Conservation (phyloP, 2,888 invertebrate genomes). For the Euspilapteryx auroguttella region DNA sequence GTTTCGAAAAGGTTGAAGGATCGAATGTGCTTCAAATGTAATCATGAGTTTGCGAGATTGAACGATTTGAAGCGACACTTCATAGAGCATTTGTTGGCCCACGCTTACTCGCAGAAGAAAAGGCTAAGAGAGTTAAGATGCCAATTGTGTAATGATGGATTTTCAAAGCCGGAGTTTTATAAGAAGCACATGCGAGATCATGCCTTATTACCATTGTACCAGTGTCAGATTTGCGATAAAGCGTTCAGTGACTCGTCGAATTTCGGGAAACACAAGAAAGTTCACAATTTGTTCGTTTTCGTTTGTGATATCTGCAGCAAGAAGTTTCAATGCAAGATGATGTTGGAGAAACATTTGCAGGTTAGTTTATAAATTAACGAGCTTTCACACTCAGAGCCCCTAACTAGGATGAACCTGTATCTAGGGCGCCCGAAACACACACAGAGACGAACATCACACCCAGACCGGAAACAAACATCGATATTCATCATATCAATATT, state of each 20-base stretch:
- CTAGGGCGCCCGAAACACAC: too few species aligned
- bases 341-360: constrained; percentile 21
- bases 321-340: constrained; percentile 21
- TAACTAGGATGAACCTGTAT: constrained; percentile 1
- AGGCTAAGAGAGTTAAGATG: constrained; percentile 9
- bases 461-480: too few species aligned
- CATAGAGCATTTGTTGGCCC: constrained; percentile 26
- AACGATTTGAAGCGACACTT: constrained; percentile 27
- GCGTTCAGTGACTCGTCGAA: constrained; percentile 38
- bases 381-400: too few species aligned
- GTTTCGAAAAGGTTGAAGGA: too few species aligned
- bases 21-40: constrained; percentile 17
- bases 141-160: constrained; percentile 17
- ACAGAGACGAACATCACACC: too few species aligned
- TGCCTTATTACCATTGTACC: constrained; percentile 22
- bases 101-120: constrained; percentile 15
- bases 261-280: constrained; percentile 40
- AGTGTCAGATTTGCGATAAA: constrained; percentile 27
- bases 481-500: too few species aligned
- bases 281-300: constrained; percentile 20
- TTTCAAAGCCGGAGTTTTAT: constrained; percentile 12
- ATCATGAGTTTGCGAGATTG: constrained; percentile 12
- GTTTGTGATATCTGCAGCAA: constrained; percentile 25
- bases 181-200: constrained; percentile 33
- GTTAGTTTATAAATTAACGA: constrained; percentile 12